phyloP scores from a whole-genome alignment of 37 sponge, comb jelly and placozoan genomes.

The Beroe ovata region DNA sequence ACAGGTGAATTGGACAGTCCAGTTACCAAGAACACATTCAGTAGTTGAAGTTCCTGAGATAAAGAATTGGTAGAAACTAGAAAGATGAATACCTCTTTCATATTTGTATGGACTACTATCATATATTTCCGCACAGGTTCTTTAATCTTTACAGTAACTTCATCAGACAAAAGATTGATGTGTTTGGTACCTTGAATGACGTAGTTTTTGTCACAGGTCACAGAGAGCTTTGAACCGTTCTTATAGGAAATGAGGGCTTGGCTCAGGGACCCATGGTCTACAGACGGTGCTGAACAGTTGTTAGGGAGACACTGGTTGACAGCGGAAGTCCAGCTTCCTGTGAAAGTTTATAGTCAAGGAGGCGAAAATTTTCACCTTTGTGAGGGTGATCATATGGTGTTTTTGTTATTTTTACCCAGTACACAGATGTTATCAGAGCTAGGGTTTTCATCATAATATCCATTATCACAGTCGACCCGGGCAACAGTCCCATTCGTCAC shows the following conservation, averaged over 20 bases:
- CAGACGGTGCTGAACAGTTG: background rate
- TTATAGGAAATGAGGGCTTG: background rate
- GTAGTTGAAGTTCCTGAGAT: background rate
- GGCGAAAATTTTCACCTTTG: background rate
- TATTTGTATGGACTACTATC: no score
- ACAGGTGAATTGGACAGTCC: background rate
- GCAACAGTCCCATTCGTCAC: slow-evolving; percentile 3
- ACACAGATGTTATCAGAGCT: background rate
- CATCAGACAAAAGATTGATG: no score
- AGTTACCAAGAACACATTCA: slow-evolving; percentile 27
- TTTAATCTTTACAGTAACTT: no score
- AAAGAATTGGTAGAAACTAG: no score
- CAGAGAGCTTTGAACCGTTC: background rate
- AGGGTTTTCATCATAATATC: background rate
- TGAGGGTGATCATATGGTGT: background rate
- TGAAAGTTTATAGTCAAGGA: background rate
- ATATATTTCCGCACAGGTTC: no score
- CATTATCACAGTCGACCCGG: background rate
- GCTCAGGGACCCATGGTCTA: slow-evolving; percentile 3
- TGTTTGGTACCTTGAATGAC: background rate
- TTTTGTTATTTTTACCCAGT: background rate
- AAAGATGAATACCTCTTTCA: no score
- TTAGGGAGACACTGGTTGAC: background rate
- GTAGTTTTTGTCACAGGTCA: slow-evolving; percentile 34
- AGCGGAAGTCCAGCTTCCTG: background rate